phyloP scores from a whole-genome alignment of 2,888 invertebrate genomes.

The Hyalella azteca region DNA sequence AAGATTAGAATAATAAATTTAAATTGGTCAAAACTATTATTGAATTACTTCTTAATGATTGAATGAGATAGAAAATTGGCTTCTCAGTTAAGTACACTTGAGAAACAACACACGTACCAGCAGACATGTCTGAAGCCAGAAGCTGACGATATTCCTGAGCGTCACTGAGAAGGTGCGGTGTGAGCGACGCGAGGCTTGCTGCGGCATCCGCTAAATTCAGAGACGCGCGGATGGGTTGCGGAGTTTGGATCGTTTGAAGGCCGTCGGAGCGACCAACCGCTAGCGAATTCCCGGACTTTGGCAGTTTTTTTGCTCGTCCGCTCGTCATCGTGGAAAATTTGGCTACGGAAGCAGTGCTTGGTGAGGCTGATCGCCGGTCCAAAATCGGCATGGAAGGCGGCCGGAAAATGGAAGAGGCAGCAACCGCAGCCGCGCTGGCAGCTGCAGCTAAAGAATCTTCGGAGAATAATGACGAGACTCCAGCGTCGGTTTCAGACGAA shows the following conservation, averaged over 20 bases:
- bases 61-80: too few relatives aligned
- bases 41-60: too few relatives aligned
- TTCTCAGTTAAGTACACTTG: too few relatives aligned
- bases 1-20: too few relatives aligned
- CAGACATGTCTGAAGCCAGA: neutral
- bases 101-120: slow-evolving; percentile 11
- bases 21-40: too few relatives aligned
- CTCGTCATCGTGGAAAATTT: slow-evolving; percentile 4
- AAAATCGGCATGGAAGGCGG: slow-evolving; percentile 2
- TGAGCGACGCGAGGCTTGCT: neutral
- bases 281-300: neutral
- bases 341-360: neutral
- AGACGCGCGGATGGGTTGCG: slow-evolving; percentile 17
- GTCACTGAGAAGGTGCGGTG: neutral
- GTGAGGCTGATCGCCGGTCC: neutral
- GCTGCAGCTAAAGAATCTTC: neutral
- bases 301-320: slow-evolving; percentile 1
- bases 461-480: neutral
- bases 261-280: neutral
- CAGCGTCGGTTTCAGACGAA: neutral
- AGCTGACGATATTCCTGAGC: slow-evolving; percentile 24
- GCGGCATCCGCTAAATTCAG: slow-evolving; percentile 4
- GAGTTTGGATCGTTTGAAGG: slow-evolving; percentile 16
- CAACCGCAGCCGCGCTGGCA: neutral
- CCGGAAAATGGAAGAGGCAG: slow-evolving; percentile 10